Conservation (phyloP, 2,113 vertebrate species). For the Octodon degus region DNA sequence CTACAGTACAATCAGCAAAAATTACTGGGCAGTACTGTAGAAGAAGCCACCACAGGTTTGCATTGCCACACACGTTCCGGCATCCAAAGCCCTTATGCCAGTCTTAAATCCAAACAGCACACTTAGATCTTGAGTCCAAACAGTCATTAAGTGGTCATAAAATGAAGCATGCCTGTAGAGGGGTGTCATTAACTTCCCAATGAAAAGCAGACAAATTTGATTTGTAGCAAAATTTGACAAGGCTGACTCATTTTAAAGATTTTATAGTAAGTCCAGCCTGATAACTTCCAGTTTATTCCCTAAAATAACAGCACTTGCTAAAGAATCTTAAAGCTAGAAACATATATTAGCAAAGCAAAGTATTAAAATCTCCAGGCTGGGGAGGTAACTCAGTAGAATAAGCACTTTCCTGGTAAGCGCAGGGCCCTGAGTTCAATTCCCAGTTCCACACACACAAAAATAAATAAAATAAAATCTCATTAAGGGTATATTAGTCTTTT, state of each 20-base stretch:
- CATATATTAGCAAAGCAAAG: not conserved
- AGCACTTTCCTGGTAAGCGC: no score
- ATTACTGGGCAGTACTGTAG: not conserved
- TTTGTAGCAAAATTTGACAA: slow-evolving; percentile 26
- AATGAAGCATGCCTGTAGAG: not conserved
- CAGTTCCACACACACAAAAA: no score
- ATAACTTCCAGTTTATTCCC: not conserved
- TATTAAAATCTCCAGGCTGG: slow-evolving; percentile 1
- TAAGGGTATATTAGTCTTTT: not conserved
- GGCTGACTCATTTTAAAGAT: not conserved
- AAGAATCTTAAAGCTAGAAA: slow-evolving; percentile 10
- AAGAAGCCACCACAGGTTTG: not conserved
- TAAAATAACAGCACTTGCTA: not conserved
- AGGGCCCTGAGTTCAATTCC: no score
- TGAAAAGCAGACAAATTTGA: not conserved
- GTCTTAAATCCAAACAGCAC: not conserved
- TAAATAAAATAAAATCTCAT: not conserved
- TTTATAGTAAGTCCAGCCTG: not conserved
- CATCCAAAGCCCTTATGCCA: not conserved
- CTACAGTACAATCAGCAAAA: not conserved
- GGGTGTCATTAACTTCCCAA: not conserved
- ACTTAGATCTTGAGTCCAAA: not conserved
- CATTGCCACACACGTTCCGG: not conserved
- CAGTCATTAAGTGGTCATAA: not conserved
- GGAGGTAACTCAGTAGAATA: no score